Evolutionary conservation across 1,140 invertebrate species (phyloP), one percentile per base, ranked within the genome.

Genomic region (Drosophila kurseongensis): DNA sequence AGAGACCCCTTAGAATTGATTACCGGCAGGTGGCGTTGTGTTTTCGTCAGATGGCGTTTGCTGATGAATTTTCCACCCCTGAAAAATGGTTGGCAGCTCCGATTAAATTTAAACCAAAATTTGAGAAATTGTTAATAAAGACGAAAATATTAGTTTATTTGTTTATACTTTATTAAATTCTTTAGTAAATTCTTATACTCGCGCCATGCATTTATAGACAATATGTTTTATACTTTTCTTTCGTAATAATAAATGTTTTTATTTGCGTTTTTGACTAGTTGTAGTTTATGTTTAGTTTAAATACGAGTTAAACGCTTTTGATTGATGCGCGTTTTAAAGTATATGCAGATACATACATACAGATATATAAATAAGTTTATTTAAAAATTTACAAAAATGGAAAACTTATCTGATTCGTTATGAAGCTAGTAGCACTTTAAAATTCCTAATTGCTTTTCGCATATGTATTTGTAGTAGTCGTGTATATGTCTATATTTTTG

Each of bases 361-460:
- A 48, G 16, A 50, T 61, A 14, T 80, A 66, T 84, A 51, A 62
- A 44, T 66, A 59, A 52, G 40, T 77, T 48, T 47, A 42, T 60
- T 68, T 63, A 51, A 76, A 82, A 88, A 76, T 89, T 32, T 89
- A 89, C 80, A 89, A 89, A 83, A 84, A 54, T 89, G 74, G 68
- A 78, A 84, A 89, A 80, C 65, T 45, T 50, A 38, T 74, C 13
- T 62, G 48, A 62, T 51, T 45, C 55, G 40, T 58, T 60, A 78
- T 63, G 65, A 78, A 79, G 76, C 63, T 80, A 77, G 54, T 73
- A 65, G 61, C 75, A 67, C 56, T 55, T 61, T 57, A 55, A 63
- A 66, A 56, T 57, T 68, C 62, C 52, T 66, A 36, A 50, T 66
- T 61, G 45, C 38, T 42, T 44, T 77, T 8, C 58, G 44, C 56